Percentiles rank a stretch among this genome's conserved stretches.
phyloP scores from a whole-genome alignment of 2,797 vertebrate species.

The Neoniphon sammara region DNA sequence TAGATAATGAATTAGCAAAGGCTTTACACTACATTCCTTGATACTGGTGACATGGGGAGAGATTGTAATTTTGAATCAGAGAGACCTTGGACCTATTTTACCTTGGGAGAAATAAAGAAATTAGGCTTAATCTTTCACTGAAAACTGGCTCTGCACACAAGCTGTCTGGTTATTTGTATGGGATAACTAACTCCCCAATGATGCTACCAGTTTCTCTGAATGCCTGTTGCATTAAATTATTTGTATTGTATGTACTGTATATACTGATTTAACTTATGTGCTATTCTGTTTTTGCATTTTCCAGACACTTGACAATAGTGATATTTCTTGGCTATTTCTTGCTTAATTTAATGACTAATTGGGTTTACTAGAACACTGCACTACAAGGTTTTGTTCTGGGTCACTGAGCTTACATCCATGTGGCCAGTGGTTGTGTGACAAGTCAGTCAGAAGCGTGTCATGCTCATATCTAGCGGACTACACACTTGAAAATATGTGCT shows the following conservation, averaged over 20 bases:
- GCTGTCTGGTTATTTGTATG: too few relatives aligned
- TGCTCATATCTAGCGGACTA: too few relatives aligned
- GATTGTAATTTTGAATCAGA: neutral
- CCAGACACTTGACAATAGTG: conserved; percentile 41
- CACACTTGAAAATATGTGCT: conserved; percentile 18
- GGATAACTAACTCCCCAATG: too few relatives aligned
- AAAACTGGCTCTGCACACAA: too few relatives aligned
- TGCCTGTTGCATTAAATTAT: too few relatives aligned
- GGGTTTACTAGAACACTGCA: conserved; percentile 21
- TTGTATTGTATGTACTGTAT: too few relatives aligned
- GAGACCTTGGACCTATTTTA: neutral
- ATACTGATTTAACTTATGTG: too few relatives aligned
- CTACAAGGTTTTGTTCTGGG: conserved; percentile 33
- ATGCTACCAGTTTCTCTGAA: too few relatives aligned
- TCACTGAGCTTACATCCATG: conserved; percentile 29
- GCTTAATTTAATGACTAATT: conserved; percentile 41
- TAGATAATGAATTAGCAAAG: too few relatives aligned
- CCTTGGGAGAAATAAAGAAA: neutral
- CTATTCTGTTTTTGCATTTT: conserved; percentile 2
- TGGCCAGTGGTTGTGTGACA: conserved; percentile 4
- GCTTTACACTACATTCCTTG: too few relatives aligned
- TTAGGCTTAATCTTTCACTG: neutral
- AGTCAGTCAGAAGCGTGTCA: neutral
- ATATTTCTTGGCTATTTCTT: conserved; percentile 15
- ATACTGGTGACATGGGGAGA: too few relatives aligned